phyloP scores from a whole-genome alignment of 2,888 invertebrate species.

The Leptinotarsa rubiginosa region DNA sequence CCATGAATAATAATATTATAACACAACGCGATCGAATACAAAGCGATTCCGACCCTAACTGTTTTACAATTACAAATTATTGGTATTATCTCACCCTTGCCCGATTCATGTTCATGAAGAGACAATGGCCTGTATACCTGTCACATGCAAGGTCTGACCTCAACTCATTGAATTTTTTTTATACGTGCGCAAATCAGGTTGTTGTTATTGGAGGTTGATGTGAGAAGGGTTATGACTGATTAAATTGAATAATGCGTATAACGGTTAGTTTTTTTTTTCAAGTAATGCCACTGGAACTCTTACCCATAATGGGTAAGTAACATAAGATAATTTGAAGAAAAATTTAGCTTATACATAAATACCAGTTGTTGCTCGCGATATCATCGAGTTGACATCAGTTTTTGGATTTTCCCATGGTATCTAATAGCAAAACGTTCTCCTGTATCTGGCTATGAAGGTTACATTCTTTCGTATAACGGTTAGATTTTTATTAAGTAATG shows the following conservation, averaged over 20 bases:
- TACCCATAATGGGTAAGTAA: too few species aligned
- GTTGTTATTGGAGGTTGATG: background rate
- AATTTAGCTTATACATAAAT: too few species aligned
- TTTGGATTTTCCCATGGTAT: too few species aligned
- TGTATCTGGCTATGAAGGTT: too few species aligned
- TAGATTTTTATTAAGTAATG: too few species aligned
- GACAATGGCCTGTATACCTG: conserved; percentile 8
- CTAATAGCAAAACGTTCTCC: too few species aligned
- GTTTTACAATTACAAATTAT: conserved; percentile 22
- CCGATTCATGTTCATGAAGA: conserved; percentile 1
- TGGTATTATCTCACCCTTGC: conserved; percentile 16
- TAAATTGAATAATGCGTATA: background rate
- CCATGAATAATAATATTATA: conserved; percentile 19
- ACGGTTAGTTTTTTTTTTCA: too few species aligned
- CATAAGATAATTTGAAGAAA: too few species aligned
- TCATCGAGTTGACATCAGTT: too few species aligned
- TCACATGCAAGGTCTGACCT: conserved; percentile 1
- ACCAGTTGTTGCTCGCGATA: too few species aligned
- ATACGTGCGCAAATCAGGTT: background rate
- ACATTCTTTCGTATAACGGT: too few species aligned
- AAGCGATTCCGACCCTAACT: conserved; percentile 14
- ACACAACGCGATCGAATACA: conserved; percentile 18
- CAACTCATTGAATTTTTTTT: background rate
- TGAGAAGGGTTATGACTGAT: background rate
- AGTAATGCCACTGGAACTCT: too few species aligned